Evolutionary conservation across 2,113 vertebrate species (phyloP), one percentile per base, ranked within the genome.

Genomic region (Indicator indicator): DNA sequence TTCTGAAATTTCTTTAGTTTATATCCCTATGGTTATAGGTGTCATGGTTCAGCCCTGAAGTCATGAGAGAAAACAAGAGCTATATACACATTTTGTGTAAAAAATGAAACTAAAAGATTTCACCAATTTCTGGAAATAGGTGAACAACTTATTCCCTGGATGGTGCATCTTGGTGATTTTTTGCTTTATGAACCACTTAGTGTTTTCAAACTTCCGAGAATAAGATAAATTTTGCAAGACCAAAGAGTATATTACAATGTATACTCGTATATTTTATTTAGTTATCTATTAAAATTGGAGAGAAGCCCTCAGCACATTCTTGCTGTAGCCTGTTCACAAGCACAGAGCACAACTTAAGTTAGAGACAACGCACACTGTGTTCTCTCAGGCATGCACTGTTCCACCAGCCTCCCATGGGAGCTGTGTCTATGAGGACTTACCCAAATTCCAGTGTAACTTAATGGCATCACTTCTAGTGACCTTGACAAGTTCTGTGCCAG

Each of bases 1-100:
- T 96, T 73, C 82, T 87, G 46, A 85, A 88, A 95, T 96, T 97
- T 95, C 75, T 78, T 74, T 42, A 86, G 52, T 93, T 91, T 77
- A 83, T 58, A 95, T 62, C 88, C 88, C 84, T 77, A 90, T 50
- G 93, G 50, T 71, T 95, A 88, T 19, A 93, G 55, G 55, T 70
- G 79, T 44, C 63, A 54, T 27, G 48, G 78, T 94, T 91, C 86
- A 94, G 78, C 20, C 69, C 93, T 90, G 30, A 89, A 89, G 48
- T 36, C 17, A 3, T 46, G 59, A 55, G 83, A 83, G 65, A 90
- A 86, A 87, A 72, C 11, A 86, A 63, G 32, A 68, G 27, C 26
- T 40, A 38, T 2, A 1, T 19, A 20, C 13, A 74, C 3, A 42
- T 56, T 81, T 52, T 71, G 28, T 6, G 23, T 77, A 59, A 70